phyloP scores from a whole-genome alignment of 2,888 invertebrate species.

The Tinea trinotella region DNA sequence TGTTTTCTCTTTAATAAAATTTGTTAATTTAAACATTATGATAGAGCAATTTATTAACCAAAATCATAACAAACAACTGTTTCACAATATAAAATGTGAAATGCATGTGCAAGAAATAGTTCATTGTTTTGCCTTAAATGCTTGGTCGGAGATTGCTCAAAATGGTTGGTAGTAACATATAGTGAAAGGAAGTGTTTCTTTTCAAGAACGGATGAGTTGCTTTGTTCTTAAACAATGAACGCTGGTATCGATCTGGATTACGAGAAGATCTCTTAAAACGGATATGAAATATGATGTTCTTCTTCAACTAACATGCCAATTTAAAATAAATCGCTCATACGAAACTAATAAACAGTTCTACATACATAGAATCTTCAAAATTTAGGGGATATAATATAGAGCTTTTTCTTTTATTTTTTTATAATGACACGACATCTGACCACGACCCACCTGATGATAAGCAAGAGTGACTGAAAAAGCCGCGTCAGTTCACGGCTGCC shows the following conservation, averaged over 20 bases:
- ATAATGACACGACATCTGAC: too few relatives aligned
- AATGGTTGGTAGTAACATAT: constrained; percentile 39
- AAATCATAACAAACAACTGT: not conserved
- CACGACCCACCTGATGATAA: too few relatives aligned
- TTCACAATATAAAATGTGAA: not conserved
- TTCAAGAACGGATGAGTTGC: constrained; percentile 39
- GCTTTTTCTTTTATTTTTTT: too few relatives aligned
- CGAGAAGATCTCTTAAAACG: constrained; percentile 7
- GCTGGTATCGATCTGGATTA: constrained; percentile 10
- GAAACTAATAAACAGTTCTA: too few relatives aligned
- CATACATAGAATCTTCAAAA: too few relatives aligned
- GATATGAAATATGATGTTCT: not conserved
- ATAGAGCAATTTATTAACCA: not conserved
- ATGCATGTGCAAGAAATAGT: constrained; percentile 32
- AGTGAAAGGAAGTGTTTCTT: constrained; percentile 52
- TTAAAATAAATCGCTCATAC: too few relatives aligned
- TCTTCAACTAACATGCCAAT: not conserved
- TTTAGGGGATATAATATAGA: too few relatives aligned
- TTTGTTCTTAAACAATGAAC: constrained; percentile 41
- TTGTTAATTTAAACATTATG: not conserved
- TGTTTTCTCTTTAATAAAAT: too few relatives aligned
- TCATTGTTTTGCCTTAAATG: constrained; percentile 57
- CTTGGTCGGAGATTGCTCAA: constrained; percentile 48
- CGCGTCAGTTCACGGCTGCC: too few relatives aligned
- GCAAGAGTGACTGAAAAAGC: too few relatives aligned